These are phyloP conservation scores for Latrodectus elegans DNA, from an alignment of 2,888 invertebrate species.

Conservation along the genomic window DNA sequence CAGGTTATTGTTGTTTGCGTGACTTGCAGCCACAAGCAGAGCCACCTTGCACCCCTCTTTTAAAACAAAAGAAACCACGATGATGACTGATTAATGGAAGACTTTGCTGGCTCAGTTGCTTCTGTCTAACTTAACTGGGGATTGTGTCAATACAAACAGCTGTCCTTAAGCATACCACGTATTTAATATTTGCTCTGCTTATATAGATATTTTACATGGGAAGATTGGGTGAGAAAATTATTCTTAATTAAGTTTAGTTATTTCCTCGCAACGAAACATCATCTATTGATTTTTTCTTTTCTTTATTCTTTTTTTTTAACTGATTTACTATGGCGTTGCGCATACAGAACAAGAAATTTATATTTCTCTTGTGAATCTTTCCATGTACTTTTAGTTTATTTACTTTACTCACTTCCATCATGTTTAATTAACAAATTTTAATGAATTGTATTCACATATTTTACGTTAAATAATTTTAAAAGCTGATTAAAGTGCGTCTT, in stretches of 20 bases:
- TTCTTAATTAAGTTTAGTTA: neutral
- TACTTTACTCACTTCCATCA: no score
- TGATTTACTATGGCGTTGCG: no score
- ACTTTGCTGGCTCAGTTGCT: neutral
- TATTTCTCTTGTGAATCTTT: no score
- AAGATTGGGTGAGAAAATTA: neutral
- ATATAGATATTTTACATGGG: neutral
- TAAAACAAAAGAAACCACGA: slow-evolving; percentile 49
- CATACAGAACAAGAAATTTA: no score
- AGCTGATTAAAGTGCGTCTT: no score
- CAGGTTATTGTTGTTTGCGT: slow-evolving; percentile 57
- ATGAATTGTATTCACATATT: no score
- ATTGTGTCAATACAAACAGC: slow-evolving; percentile 49
- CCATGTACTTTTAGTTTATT: no score
- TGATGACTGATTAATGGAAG: slow-evolving; percentile 45
- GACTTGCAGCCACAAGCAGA: slow-evolving; percentile 43
- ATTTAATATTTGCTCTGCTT: slow-evolving; percentile 3
- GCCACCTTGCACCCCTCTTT: slow-evolving; percentile 20
- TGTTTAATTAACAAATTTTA: no score
- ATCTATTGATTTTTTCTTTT: no score
- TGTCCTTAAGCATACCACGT: slow-evolving; percentile 2
- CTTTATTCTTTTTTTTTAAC: no score
- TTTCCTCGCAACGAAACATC: neutral
- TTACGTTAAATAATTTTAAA: no score
- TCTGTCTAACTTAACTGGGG: slow-evolving; percentile 17